phyloP scores from a whole-genome alignment of 1,140 invertebrate species.

The Eciton burchellii region DNA sequence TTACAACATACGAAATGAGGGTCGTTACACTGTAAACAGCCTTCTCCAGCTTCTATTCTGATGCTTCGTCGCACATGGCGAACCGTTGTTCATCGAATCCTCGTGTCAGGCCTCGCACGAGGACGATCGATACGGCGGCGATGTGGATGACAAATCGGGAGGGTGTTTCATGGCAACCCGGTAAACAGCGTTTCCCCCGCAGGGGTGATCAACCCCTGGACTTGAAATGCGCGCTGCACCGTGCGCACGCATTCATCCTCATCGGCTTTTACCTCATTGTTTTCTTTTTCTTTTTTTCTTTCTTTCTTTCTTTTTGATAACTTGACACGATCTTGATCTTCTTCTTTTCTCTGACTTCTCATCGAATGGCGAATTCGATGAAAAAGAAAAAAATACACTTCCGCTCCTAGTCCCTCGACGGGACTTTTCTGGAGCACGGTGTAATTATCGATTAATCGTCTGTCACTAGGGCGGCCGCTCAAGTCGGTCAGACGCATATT shows the following conservation, averaged over 20 bases:
- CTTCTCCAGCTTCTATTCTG: not conserved
- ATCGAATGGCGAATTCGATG: not conserved
- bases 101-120: conserved; percentile 1
- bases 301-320: too few species aligned
- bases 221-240: not conserved
- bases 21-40: not conserved
- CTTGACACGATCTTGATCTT: too few species aligned
- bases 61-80: not conserved
- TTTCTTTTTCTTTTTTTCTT: too few species aligned
- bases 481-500: conserved; percentile 30
- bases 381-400: not conserved
- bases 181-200: conserved; percentile 33
- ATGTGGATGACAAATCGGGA: conserved; percentile 25
- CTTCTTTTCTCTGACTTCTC: too few species aligned
- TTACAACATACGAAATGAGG: not conserved
- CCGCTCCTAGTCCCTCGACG: not conserved
- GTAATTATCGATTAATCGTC: conserved; percentile 54
- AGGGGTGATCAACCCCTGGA: conserved; percentile 24
- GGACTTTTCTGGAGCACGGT: conserved; percentile 15
- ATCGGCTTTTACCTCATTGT: not conserved
- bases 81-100: not conserved
- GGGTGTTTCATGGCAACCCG: conserved; percentile 64
- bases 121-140: conserved; percentile 21
- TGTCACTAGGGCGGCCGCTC: conserved; percentile 17
- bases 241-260: not conserved